These are phyloP conservation scores for Crocidura indochinensis DNA, from an alignment of 2,797 vertebrate genomes.

Conservation along the genomic window DNA sequence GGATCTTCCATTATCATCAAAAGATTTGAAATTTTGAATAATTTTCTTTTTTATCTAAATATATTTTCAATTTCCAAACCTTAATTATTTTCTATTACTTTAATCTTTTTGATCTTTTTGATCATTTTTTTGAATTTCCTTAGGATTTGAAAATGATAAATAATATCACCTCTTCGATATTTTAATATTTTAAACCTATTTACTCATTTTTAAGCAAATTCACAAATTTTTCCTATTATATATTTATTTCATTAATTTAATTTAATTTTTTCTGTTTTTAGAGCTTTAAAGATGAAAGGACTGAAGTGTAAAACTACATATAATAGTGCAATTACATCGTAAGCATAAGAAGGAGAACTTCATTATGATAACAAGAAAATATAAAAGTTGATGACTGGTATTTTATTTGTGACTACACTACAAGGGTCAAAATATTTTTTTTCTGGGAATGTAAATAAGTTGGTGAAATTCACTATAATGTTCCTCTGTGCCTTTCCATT, in stretches of 20 bases:
- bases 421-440: background rate
- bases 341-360: background rate
- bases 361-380: background rate
- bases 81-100: too few relatives aligned
- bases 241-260: background rate
- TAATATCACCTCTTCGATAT: background rate
- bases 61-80: background rate
- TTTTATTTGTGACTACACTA: background rate
- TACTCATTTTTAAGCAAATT: background rate
- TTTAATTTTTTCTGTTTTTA: background rate
- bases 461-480: background rate
- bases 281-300: background rate
- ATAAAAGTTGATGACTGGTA: background rate
- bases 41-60: background rate
- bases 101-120: background rate
- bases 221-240: background rate
- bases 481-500: too few relatives aligned
- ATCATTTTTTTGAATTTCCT: background rate
- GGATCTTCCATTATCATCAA: background rate
- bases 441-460: background rate
- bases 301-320: background rate
- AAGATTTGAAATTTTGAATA: background rate
- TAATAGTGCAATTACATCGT: background rate
- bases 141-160: background rate
- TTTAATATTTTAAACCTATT: background rate